Conservation (phyloP, 2,888 invertebrate species). For the Andrena camellia region DNA sequence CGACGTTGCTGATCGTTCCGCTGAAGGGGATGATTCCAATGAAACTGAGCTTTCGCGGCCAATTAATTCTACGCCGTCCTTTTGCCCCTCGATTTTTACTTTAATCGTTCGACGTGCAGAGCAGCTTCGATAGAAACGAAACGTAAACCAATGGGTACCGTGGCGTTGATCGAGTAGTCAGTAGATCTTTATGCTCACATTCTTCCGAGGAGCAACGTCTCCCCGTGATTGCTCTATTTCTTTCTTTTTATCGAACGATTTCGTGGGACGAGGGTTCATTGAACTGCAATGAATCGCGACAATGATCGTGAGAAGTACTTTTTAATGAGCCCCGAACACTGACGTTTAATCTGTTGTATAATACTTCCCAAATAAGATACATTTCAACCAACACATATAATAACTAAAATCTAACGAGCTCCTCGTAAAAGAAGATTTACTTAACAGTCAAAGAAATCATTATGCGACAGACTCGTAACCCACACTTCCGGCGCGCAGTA, state of each 20-base stretch:
- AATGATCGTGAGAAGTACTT: too few relatives aligned
- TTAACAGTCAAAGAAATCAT: too few relatives aligned
- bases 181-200: neutral
- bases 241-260: slow-evolving; percentile 1
- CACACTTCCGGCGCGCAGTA: too few relatives aligned
- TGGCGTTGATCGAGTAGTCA: too few relatives aligned
- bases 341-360: too few relatives aligned
- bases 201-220: neutral
- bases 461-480: too few relatives aligned
- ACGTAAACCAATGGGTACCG: neutral
- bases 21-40: neutral
- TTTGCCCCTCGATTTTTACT: neutral
- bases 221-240: slow-evolving; percentile 5
- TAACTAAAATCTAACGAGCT: too few relatives aligned
- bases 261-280: slow-evolving; percentile 1
- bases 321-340: too few relatives aligned
- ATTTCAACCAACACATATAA: too few relatives aligned
- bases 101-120: neutral
- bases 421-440: too few relatives aligned
- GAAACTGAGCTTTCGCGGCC: neutral
- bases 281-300: slow-evolving; percentile 17
- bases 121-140: neutral
- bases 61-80: neutral
- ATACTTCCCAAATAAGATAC: too few relatives aligned
- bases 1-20: slow-evolving; percentile 1